phyloP scores from a whole-genome alignment of 1,140 invertebrate genomes.

The Arion vulgaris region DNA sequence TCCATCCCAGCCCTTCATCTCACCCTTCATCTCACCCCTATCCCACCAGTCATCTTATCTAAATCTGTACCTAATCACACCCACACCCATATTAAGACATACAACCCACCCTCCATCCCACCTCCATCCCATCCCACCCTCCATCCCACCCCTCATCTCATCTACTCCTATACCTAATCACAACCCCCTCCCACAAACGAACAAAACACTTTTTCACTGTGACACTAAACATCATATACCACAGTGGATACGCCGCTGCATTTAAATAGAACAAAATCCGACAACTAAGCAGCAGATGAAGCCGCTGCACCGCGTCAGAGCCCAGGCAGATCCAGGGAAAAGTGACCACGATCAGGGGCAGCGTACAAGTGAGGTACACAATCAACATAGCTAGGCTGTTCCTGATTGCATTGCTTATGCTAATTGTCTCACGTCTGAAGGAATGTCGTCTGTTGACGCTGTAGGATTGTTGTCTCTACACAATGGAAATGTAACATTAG shows the following conservation, averaged over 20 bases:
- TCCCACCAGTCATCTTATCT: too few species aligned
- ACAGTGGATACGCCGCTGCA: constrained; percentile 57
- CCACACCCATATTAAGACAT: too few species aligned
- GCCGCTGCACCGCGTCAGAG: constrained; percentile 24
- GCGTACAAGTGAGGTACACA: constrained; percentile 51
- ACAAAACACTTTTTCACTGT: constrained; percentile 58
- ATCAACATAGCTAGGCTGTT: constrained; percentile 61
- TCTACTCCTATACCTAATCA: constrained; percentile 22
- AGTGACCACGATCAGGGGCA: constrained; percentile 54
- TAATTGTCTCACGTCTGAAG: constrained; percentile 20
- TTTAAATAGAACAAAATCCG: constrained; percentile 58
- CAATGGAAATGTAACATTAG: too few species aligned
- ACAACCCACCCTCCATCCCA: too few species aligned
- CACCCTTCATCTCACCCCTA: too few species aligned
- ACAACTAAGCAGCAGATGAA: constrained; percentile 47
- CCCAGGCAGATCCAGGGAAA: constrained; percentile 49
- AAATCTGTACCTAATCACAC: too few species aligned
- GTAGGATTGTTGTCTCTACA: constrained; percentile 2
- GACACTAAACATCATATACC: constrained; percentile 64
- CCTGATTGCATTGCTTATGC: constrained; percentile 54
- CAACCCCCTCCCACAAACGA: constrained; percentile 48
- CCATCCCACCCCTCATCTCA: too few species aligned
- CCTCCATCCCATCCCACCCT: too few species aligned
- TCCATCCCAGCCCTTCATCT: too few species aligned
- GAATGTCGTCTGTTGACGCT: not conserved